phyloP scores from a whole-genome alignment of 2,113 vertebrate genomes.

The Hystrix brachyura region DNA sequence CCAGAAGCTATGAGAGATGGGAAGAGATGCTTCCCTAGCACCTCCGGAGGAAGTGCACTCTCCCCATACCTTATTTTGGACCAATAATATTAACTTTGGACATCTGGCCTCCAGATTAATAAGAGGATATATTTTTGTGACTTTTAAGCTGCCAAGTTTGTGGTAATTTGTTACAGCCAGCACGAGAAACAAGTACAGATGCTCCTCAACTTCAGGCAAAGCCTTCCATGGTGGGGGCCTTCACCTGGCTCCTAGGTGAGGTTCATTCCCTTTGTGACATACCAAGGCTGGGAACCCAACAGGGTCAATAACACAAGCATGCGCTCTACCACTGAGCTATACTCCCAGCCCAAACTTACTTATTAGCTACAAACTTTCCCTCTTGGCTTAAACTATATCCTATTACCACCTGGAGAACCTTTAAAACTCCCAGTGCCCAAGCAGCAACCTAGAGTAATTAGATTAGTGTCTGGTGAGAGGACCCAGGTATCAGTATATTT shows the following conservation, averaged over 20 bases:
- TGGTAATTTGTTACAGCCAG: background rate
- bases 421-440: background rate
- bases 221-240: background rate
- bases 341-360: constrained; percentile 16
- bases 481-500: background rate
- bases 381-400: background rate
- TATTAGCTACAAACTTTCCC: background rate
- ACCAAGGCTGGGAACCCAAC: background rate
- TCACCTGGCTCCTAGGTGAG: background rate
- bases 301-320: background rate
- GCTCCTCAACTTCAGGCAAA: background rate
- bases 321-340: background rate
- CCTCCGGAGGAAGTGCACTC: background rate
- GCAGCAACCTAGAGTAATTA: constrained; percentile 11
- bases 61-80: background rate
- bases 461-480: background rate
- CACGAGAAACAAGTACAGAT: background rate
- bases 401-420: background rate
- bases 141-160: background rate
- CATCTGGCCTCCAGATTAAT: background rate
- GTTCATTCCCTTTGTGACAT: background rate
- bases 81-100: background rate
- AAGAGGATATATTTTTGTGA: background rate
- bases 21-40: background rate
- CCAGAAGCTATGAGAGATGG: background rate